Base-by-base conservation (phyloP, 2,113 vertebrate genomes). In the Bubo bubo region DNA sequence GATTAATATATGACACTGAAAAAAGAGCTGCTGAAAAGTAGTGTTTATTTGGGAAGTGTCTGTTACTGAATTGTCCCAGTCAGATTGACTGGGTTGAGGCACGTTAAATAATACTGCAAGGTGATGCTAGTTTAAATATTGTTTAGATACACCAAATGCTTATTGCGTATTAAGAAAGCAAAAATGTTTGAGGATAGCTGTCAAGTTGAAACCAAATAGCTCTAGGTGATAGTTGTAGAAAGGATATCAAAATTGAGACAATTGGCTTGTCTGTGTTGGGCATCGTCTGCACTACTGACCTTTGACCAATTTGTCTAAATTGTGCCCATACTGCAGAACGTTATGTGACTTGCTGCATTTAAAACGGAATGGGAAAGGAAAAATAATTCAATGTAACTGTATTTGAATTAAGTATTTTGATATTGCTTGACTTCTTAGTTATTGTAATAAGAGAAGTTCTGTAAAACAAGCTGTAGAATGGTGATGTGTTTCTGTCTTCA, bases 401-500 rank as follows among this genome's bases (percentile, higher is more conserved):
- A 15, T 80, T 90, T 88, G 32, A 66, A 76, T 82, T 9, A 43
- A n/a, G 22, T 39, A 7, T 74, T 85, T 80, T 39, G 47, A 12
- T 82, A 55, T n/a, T 71, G 26, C 34, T 67, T 20, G 32, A 13
- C 22, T 53, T 90, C 14, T 19, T 60, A 14, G n/a, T 91, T 60
- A 45, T 14, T 10, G 6, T 45, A 49, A 18, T 22, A 28, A 37
- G 23, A 76, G 27, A 8, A 43, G 12, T 70, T 88, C 34, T 60
- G 23, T 79, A 41, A 56, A 72, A 55, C 66, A 60, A 75, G 35
- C 35, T 88, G 16, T 27, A 59, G 47, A 92, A 88, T 26, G 74
- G 28, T 93, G 19, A 71, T 84, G 26, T 45, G 34, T 80, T 83
- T 82, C 58, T 81, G 24, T 96, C 60, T 97, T 96, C 41, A 95